A percentile compares a stretch with the other conserved stretches of the same genome.
These are phyloP conservation scores for Carassius carassius DNA, from an alignment of 2,113 vertebrate genomes.

Conservation along the genomic window DNA sequence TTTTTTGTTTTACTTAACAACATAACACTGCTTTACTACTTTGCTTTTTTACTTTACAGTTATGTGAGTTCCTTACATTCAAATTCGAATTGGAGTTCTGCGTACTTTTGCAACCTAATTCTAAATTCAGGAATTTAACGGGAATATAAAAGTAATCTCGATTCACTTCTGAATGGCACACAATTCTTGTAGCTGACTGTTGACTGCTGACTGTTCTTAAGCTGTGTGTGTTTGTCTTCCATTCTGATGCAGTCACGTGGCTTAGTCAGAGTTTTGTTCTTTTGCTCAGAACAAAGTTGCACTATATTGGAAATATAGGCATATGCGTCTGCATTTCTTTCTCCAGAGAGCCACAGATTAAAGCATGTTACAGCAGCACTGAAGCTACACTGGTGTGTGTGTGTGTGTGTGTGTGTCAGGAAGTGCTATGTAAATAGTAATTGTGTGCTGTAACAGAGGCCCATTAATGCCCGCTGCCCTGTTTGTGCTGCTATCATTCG, in stretches of 20 bases:
- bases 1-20: not conserved
- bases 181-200: not conserved
- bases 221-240: not conserved
- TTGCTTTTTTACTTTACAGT: not conserved
- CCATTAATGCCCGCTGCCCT: constrained; percentile 47
- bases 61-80: not conserved
- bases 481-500: constrained; percentile 53
- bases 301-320: not conserved
- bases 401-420: constrained; percentile 21
- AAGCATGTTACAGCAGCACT: not conserved
- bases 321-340: not conserved
- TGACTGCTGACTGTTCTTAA: not conserved
- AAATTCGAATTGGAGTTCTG: not conserved
- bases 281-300: not conserved
- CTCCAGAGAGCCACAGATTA: constrained; percentile 1
- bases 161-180: not conserved
- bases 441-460: constrained; percentile 31
- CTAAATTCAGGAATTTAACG: not conserved
- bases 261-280: not conserved
- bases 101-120: not conserved
- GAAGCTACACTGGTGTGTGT: constrained; percentile 22
- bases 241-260: not conserved
- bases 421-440: constrained; percentile 52
- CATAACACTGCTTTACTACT: not conserved
- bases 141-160: not conserved